Conservation (phyloP, 2,888 invertebrate species). For the Seira ritae region DNA sequence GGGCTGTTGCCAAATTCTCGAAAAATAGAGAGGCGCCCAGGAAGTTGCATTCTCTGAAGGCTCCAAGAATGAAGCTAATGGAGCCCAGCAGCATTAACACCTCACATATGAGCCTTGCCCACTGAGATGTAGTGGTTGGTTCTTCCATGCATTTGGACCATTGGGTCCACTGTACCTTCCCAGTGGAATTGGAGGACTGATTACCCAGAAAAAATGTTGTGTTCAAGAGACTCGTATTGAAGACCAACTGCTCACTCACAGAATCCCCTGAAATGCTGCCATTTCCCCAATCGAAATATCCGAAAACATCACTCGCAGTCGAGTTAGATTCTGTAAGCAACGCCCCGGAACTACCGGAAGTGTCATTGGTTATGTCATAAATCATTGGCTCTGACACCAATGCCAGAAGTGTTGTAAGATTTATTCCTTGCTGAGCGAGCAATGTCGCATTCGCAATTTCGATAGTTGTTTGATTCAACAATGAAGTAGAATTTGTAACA, state of each 20-base stretch:
- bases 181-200: slow-evolving; percentile 8
- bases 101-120: slow-evolving; percentile 87
- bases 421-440: slow-evolving; percentile 57
- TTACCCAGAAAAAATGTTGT: slow-evolving; percentile 4
- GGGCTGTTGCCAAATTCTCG: slow-evolving; percentile 93
- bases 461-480: slow-evolving; percentile 45
- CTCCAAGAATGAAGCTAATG: slow-evolving; percentile 88
- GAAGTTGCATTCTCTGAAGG: slow-evolving; percentile 91
- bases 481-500: slow-evolving; percentile 34
- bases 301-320: slow-evolving; percentile 15
- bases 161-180: slow-evolving; percentile 28
- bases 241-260: background rate
- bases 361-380: slow-evolving; percentile 57
- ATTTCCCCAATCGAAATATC: slow-evolving; percentile 23
- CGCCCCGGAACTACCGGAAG: slow-evolving; percentile 63
- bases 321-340: background rate
- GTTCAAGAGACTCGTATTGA: slow-evolving; percentile 17
- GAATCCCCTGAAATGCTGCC: slow-evolving; percentile 12
- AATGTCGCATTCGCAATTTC: slow-evolving; percentile 57
- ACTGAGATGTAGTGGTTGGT: slow-evolving; percentile 77
- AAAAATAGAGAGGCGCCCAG: slow-evolving; percentile 95
- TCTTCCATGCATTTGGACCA: slow-evolving; percentile 54
- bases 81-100: slow-evolving; percentile 88
- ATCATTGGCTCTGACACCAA: slow-evolving; percentile 74
- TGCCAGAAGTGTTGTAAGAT: slow-evolving; percentile 71